Evolutionary conservation across 1,140 invertebrate species (phyloP).

Genomic region (roundworm (Caenorhabditis elegans)): WBcel235 BX284606.5:712001-712500

Average conservation of each 20-base stretch:
- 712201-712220: neutral
- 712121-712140: too few species aligned
- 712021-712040: too few species aligned
- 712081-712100: too few species aligned
- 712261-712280: neutral
- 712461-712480: too few species aligned
- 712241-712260: too few species aligned
- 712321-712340: neutral
- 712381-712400: neutral
- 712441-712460: too few species aligned
- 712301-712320: neutral
- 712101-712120: too few species aligned
- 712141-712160: neutral
- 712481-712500: too few species aligned
- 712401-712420: neutral
- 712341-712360: neutral
- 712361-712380: neutral
- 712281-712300: neutral
- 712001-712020: too few species aligned
- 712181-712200: neutral
- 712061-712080: too few species aligned
- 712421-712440: too few species aligned
- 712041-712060: too few species aligned
- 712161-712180: neutral
- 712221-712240: neutral